phyloP scores from a whole-genome alignment of 2,113 vertebrate species.

The Uropsilus gracilis region DNA sequence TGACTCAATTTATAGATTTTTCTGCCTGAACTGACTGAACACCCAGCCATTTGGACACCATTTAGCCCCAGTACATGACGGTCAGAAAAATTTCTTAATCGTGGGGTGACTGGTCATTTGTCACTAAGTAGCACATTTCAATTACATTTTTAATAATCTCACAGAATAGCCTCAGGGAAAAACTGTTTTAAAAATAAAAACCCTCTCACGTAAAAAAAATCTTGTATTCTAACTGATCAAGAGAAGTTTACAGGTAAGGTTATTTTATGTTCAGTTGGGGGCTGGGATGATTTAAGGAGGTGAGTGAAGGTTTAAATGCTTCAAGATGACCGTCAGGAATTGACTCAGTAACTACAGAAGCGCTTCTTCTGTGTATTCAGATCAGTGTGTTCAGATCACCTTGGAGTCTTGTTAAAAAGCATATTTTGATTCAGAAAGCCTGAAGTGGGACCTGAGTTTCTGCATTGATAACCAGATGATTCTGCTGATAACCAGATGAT shows the following conservation, averaged over 20 bases:
- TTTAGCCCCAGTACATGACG: not conserved
- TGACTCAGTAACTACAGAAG: not conserved
- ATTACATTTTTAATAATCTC: constrained; percentile 36
- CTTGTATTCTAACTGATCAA: not conserved
- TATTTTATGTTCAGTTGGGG: not conserved
- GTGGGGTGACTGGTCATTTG: not conserved
- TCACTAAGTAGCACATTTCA: constrained; percentile 23
- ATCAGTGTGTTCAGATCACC: not conserved
- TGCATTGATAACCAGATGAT: not conserved
- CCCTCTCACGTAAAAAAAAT: not conserved
- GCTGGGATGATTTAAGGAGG: not conserved
- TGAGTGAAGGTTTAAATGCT: not conserved
- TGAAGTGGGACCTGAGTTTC: not conserved
- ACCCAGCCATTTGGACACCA: not conserved
- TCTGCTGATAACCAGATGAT: not conserved
- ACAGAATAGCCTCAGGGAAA: not conserved
- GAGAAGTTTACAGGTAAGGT: not conserved
- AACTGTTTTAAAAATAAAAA: not conserved
- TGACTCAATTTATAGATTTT: constrained; percentile 26
- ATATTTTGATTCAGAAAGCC: not conserved
- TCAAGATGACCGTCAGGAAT: not conserved
- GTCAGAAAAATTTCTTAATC: constrained; percentile 59
- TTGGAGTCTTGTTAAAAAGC: not conserved
- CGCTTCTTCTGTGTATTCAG: not conserved
- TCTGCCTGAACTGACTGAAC: not conserved